Evolutionary conservation across 2,113 vertebrate species (phyloP), one percentile per base, ranked within the genome.

Genomic region (Sylvietta virens): DNA sequence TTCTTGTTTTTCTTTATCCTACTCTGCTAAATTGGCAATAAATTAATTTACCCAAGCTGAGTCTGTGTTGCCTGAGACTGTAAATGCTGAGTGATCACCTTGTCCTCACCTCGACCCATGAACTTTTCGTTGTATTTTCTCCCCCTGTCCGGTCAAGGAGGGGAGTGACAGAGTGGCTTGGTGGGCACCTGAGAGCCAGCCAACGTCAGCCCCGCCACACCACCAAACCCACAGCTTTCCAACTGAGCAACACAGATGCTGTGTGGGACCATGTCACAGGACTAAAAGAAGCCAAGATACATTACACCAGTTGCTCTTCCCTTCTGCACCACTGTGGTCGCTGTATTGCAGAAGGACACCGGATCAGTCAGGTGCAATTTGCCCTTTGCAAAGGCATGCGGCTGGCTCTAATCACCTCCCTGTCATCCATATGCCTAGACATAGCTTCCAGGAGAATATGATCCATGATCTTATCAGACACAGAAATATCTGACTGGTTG

Each of bases 251-350:
- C 9, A 67, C 44, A 64, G 40, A 40, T 24, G 37, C 9, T 47
- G 9, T 33, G 37, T 39, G 33, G 26, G 53, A 35, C 39, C 33
- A 47, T 0, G 2, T 22, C 48, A 64, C 64, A 81, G 44, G 27
- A 58, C 35, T 14, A 23, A 8, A 21, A 78, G 39, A 65, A 81
- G n/a, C 22, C 76, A 53, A 79, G 53, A 67, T 0, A 60, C 8
- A 44, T 30, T 28, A 47, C 15, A 87, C 13, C 33, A 51, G 9
- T 4, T 78, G 54, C 7, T 73, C 45, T 45, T 66, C 39, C 42
- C 11, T 44, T 69, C 74, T 6, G 23, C 50, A 69, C 31, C 33
- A 42, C 11, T 0, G 0, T 15, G 26, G 7, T 26, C 0, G 1
- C 62, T 54, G 31, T 24, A n/a, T 24, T 2, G 2, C 2, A 57